Evolutionary conservation across 2,888 invertebrate species (phyloP).

Genomic region (Drosophila limbata): DNA sequence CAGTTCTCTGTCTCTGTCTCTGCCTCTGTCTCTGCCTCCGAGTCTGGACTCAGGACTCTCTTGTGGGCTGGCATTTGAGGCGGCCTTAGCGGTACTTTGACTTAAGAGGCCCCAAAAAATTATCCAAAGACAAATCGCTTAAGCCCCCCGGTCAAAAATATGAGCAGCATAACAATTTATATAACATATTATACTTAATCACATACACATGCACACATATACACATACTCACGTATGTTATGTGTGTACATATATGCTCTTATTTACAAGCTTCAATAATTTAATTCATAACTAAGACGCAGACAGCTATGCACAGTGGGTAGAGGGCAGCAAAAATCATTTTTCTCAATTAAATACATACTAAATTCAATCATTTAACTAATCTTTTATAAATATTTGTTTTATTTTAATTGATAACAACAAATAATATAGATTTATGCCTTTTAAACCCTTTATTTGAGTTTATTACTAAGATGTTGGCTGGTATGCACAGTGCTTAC

Average conservation of each 20-base stretch:
- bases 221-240: not conserved
- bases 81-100: constrained; percentile 69
- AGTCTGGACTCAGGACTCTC: not conserved
- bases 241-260: constrained; percentile 6
- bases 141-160: constrained; percentile 53
- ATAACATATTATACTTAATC: constrained; percentile 42
- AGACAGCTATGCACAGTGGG: constrained; percentile 48
- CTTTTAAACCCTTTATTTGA: too few species aligned
- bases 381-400: too few species aligned
- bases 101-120: constrained; percentile 67
- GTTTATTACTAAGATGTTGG: too few species aligned
- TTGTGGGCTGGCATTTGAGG: constrained; percentile 42
- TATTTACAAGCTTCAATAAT: constrained; percentile 51
- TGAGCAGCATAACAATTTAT: constrained; percentile 71
- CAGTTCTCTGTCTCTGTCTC: not conserved
- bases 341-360: not conserved
- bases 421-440: too few species aligned
- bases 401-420: too few species aligned
- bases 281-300: constrained; percentile 68
- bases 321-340: not conserved
- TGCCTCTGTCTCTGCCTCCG: not conserved
- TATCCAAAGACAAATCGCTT: constrained; percentile 77
- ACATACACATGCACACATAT: not conserved
- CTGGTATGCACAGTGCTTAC: too few species aligned
- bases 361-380: too few species aligned